A percentile compares a stretch with the other conserved stretches of the same genome.
phyloP scores from a whole-genome alignment of 2,113 vertebrate genomes.

The Ammodytes dubius region DNA sequence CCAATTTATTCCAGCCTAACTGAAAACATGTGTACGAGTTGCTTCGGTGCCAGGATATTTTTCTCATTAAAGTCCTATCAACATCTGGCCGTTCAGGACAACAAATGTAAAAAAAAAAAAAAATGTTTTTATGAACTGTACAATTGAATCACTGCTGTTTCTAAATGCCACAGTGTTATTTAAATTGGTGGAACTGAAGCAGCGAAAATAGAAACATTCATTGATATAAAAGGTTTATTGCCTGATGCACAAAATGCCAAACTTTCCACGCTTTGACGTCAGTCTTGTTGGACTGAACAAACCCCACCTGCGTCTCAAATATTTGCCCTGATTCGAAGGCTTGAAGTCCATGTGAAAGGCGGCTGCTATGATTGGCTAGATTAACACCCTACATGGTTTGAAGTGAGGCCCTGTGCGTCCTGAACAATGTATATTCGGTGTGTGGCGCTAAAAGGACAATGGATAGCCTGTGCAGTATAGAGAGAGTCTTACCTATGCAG shows the following conservation, averaged over 20 bases:
- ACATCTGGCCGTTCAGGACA: neutral
- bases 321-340: conserved; percentile 48
- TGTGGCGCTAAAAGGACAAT: conserved; percentile 46
- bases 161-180: neutral
- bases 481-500: conserved; percentile 26
- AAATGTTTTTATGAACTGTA: neutral
- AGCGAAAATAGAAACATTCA: neutral
- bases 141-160: neutral
- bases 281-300: conserved; percentile 40
- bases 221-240: neutral
- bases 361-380: conserved; percentile 45
- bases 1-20: conserved; percentile 5
- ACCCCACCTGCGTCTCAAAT: conserved; percentile 42
- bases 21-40: neutral
- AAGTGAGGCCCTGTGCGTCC: conserved; percentile 53
- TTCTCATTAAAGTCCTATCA: conserved; percentile 7
- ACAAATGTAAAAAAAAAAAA: neutral
- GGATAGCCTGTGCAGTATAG: conserved; percentile 45
- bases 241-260: neutral
- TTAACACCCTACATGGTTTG: conserved; percentile 47
- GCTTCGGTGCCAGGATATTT: conserved; percentile 14
- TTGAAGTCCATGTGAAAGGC: conserved; percentile 52
- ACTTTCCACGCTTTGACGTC: conserved; percentile 14
- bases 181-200: neutral
- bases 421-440: conserved; percentile 61